phyloP scores from a whole-genome alignment of 2,113 vertebrate genomes.

The Chascanopsetta lugubris region DNA sequence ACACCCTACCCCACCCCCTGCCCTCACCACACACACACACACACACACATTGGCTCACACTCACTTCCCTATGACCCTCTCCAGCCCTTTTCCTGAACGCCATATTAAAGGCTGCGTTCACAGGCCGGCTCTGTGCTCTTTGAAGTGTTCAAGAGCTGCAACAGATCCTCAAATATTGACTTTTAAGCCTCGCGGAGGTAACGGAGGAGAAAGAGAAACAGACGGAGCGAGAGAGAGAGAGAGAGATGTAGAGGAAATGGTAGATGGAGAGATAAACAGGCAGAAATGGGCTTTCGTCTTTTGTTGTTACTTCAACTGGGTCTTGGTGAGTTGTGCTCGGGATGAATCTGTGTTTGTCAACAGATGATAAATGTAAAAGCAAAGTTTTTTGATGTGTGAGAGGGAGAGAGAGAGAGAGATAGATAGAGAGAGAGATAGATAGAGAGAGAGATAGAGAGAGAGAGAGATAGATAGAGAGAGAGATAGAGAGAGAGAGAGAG shows the following conservation, averaged over 20 bases:
- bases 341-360: slow-evolving; percentile 36
- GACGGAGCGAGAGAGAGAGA: slow-evolving; percentile 16
- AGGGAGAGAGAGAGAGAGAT: slow-evolving; percentile 62
- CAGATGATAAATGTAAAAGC: slow-evolving; percentile 23
- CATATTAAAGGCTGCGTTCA: slow-evolving; percentile 70
- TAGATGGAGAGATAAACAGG: slow-evolving; percentile 20
- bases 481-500: slow-evolving; percentile 57
- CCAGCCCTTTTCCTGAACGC: slow-evolving; percentile 62
- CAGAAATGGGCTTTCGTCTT: slow-evolving; percentile 10
- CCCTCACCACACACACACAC: neutral
- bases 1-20: slow-evolving; percentile 15
- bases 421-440: slow-evolving; percentile 59
- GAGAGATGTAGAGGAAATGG: slow-evolving; percentile 6
- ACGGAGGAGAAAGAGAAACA: slow-evolving; percentile 18
- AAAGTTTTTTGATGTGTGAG: slow-evolving; percentile 41
- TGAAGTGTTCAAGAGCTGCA: slow-evolving; percentile 71
- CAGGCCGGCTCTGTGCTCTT: slow-evolving; percentile 65
- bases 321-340: slow-evolving; percentile 34
- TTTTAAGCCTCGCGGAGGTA: slow-evolving; percentile 67
- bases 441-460: slow-evolving; percentile 52
- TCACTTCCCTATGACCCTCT: slow-evolving; percentile 46
- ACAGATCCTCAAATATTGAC: slow-evolving; percentile 80
- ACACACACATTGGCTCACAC: slow-evolving; percentile 12
- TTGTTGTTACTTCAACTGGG: slow-evolving; percentile 39
- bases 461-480: slow-evolving; percentile 62